Percentiles rank a stretch among this genome's conserved stretches.
These are phyloP conservation scores for Drosophila atripex DNA, from an alignment of 2,888 invertebrate genomes.

Conservation along the genomic window DNA sequence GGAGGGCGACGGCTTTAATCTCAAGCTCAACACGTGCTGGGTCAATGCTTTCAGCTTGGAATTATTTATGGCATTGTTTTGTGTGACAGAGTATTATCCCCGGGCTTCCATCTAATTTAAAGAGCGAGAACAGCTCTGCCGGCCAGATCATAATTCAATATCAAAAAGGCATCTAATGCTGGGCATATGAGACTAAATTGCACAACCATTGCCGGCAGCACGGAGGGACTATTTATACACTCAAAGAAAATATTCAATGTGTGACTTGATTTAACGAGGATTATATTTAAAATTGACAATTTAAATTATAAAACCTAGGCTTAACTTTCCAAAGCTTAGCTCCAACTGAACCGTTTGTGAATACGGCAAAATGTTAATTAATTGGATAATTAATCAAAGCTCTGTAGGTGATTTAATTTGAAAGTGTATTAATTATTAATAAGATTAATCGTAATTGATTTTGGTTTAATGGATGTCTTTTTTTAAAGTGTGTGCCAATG, in stretches of 20 bases:
- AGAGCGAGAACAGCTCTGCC: conserved; percentile 47
- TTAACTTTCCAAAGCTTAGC: neutral
- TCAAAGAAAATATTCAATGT: neutral
- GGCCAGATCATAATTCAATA: conserved; percentile 74
- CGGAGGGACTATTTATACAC: conserved; percentile 21
- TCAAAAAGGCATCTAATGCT: conserved; percentile 62
- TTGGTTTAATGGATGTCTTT: conserved; percentile 6
- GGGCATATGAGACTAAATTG: conserved; percentile 74
- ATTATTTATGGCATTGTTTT: conserved; percentile 52
- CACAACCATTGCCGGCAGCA: conserved; percentile 51
- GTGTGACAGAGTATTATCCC: conserved; percentile 39
- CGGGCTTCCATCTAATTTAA: conserved; percentile 56
- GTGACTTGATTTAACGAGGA: neutral
- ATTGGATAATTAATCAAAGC: neutral
- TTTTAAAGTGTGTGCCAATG: neutral
- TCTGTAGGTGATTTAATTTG: neutral
- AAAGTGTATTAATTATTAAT: neutral
- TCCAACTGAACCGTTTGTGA: neutral
- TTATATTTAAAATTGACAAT: neutral
- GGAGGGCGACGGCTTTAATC: conserved; percentile 28
- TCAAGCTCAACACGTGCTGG: conserved; percentile 41
- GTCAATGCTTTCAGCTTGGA: conserved; percentile 47
- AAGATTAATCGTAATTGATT: conserved; percentile 4
- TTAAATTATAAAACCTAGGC: too few species aligned
- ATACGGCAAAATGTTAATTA: neutral